A percentile compares a stretch with the other conserved stretches of the same genome.
These are phyloP conservation scores for Calyptommatus sinebrachiatus DNA, from an alignment of 2,113 vertebrate species.

Conservation along the genomic window DNA sequence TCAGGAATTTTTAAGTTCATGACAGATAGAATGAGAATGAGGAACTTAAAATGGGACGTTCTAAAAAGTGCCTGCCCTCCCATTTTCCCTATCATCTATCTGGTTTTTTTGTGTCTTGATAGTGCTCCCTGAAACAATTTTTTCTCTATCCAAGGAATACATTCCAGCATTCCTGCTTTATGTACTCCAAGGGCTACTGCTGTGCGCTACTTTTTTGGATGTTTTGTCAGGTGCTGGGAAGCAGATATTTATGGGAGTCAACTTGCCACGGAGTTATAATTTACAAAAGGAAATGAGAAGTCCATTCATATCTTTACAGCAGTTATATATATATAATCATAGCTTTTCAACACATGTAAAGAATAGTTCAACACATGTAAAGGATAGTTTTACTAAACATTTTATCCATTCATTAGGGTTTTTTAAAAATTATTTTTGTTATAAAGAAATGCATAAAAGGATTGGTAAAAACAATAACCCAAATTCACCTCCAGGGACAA, in stretches of 20 bases:
- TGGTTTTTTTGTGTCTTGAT: slow-evolving; percentile 34
- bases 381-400: slow-evolving; percentile 48
- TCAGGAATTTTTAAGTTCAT: slow-evolving; percentile 18
- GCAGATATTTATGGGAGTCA: slow-evolving; percentile 2
- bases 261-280: background rate
- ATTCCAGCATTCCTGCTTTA: background rate
- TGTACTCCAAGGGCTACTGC: slow-evolving; percentile 10
- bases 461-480: slow-evolving; percentile 49
- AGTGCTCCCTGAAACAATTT: slow-evolving; percentile 34
- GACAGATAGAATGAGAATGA: slow-evolving; percentile 36
- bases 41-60: slow-evolving; percentile 37
- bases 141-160: slow-evolving; percentile 20
- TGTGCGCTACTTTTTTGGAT: slow-evolving; percentile 18
- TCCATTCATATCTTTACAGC: background rate
- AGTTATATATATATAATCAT: background rate
- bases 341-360: background rate
- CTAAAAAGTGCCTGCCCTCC: slow-evolving; percentile 10
- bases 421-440: slow-evolving; percentile 35
- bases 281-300: background rate
- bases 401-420: slow-evolving; percentile 26
- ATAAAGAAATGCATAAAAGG: slow-evolving; percentile 38
- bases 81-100: slow-evolving; percentile 22
- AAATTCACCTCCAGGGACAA: slow-evolving; percentile 8
- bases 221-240: slow-evolving; percentile 23
- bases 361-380: background rate